Conservation (phyloP, 2,888 invertebrate species). For the Autographa pulchrina region DNA sequence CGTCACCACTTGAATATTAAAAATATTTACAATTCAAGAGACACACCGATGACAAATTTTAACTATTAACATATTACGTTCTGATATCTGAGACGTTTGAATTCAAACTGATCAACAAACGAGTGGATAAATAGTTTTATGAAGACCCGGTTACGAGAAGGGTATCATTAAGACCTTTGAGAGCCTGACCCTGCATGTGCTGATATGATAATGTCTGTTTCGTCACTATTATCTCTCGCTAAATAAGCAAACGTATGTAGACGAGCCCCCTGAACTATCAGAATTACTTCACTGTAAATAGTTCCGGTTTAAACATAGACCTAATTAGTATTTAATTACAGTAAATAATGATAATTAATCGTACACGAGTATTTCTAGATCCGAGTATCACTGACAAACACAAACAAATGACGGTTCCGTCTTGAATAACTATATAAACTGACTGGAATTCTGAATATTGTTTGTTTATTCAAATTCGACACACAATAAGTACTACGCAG, state of each 20-base stretch:
- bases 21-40: constrained; percentile 57
- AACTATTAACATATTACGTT: constrained; percentile 65
- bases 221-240: constrained; percentile 59
- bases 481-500: constrained; percentile 9
- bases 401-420: constrained; percentile 37
- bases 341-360: constrained; percentile 23
- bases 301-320: constrained; percentile 41
- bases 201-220: constrained; percentile 59
- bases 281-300: constrained; percentile 13
- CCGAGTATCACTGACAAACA: constrained; percentile 15
- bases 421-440: constrained; percentile 25
- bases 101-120: constrained; percentile 73
- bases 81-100: constrained; percentile 65
- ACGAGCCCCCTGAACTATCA: constrained; percentile 76
- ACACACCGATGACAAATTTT: constrained; percentile 71
- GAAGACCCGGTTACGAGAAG: constrained; percentile 66
- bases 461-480: constrained; percentile 17
- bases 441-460: constrained; percentile 19
- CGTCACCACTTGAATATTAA: constrained; percentile 61
- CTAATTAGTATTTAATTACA: constrained; percentile 14
- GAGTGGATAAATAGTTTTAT: constrained; percentile 76
- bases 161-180: constrained; percentile 77
- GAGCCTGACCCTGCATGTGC: constrained; percentile 65
- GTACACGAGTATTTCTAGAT: constrained; percentile 9
- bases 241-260: constrained; percentile 52